Evolutionary conservation across 1,140 invertebrate genomes (phyloP), one percentile per base, ranked within the genome.

Genomic region (Drosophila navojoa): DNA sequence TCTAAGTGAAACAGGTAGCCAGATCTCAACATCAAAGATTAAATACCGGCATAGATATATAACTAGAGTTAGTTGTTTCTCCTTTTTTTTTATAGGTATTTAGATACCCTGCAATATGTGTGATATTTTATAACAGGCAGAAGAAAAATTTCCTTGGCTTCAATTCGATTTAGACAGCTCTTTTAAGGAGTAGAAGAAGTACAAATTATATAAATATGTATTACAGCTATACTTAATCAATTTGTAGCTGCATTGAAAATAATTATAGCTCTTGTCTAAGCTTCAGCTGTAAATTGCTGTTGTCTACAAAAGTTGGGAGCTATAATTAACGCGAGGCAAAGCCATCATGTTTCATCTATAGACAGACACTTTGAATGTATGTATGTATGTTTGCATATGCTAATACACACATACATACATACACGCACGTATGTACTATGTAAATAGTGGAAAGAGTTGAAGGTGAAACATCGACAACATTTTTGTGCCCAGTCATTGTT

Each of bases 401-500:
- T 19, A 40, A 54, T 60, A 45, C 63, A 58, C 52, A 40, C 40
- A 44, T 25, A 5, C n/a, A 42, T 19, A 47, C 32, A 16, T 40
- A 19, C 16, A n/a, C 15, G 11, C 35, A 38, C 32, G 47, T 44
- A 42, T 57, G 47, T 38, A 57, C 45, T 49, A 71, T 71, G 47
- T 44, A 52, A 52, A 72, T 67, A 61, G 50, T 29, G 74, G 42
- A 60, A 42, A 49, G 71, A 55, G 63, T 32, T 47, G 66, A 55
- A 50, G 76, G 47, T 60, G 54, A 75, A 69, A 71, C 63, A 66
- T 49, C 59, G 62, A 45, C 72, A 53, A 74, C 52, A 71, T 70
- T 75, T 80, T 75, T 80, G 35, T 86, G 78, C 59, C 53, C 79
- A 90, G 86, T 90, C 86, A 90, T 87, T 84, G 81, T 74, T 53